phyloP scores from a whole-genome alignment of 2,888 invertebrate species.

The Thysanoteuthis rhombus region DNA sequence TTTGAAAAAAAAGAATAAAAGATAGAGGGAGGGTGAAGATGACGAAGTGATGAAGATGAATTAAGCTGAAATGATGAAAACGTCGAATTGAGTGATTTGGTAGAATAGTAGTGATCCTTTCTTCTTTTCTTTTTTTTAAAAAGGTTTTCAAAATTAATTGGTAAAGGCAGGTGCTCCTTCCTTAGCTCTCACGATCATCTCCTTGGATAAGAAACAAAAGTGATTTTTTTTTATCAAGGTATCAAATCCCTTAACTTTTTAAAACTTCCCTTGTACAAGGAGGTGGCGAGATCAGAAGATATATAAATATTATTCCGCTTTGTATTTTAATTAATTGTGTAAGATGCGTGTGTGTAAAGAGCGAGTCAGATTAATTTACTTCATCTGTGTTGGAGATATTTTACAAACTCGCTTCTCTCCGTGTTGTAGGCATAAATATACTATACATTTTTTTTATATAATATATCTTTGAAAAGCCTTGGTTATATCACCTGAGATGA shows the following conservation, averaged over 20 bases:
- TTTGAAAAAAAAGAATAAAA: neutral
- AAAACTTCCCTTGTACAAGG: constrained; percentile 28
- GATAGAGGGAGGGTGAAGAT: neutral
- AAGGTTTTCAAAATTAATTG: constrained; percentile 36
- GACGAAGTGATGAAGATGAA: neutral
- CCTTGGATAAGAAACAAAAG: constrained; percentile 37
- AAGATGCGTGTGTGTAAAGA: neutral
- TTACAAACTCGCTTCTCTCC: neutral
- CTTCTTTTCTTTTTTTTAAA: neutral
- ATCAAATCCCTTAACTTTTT: neutral
- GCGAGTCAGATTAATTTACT: neutral
- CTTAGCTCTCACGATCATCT: constrained; percentile 36
- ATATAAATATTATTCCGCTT: neutral
- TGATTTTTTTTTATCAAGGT: constrained; percentile 36
- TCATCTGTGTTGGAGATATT: neutral
- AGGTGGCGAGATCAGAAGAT: constrained; percentile 12
- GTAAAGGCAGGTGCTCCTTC: constrained; percentile 42
- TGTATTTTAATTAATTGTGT: neutral
- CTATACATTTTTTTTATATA: too few relatives aligned
- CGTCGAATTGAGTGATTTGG: too few relatives aligned
- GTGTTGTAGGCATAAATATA: too few relatives aligned
- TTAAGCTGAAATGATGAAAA: neutral
- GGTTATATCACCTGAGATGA: neutral
- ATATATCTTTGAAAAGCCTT: neutral
- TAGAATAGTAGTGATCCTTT: too few relatives aligned